Base-by-base conservation (phyloP, 1,140 invertebrate genomes). In the Druon quercuslanigerum region DNA sequence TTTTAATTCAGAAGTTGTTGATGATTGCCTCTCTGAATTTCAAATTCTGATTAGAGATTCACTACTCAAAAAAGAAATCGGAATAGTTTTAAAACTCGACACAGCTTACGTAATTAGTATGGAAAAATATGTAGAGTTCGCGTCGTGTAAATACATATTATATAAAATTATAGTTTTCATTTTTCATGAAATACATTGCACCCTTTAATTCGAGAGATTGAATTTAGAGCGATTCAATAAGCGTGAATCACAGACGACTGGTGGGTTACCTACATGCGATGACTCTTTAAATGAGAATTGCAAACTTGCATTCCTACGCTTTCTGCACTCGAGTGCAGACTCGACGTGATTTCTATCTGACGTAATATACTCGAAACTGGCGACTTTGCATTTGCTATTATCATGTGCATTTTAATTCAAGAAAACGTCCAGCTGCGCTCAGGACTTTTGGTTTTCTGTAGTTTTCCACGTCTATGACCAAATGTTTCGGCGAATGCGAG, bases 221-320 rank as follows among this genome's bases (percentile, higher is more conserved):
- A 46, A 46, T 46, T 46, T 46, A 46, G 40, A 46, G 40, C 40
- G 1, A 46, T 46, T 46, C 1, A 46, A 46, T 46, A 46, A 46
- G 40, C 40, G 40, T 46, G 40, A 46, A 11, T 9, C 7, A 46
- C 40, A 46, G 40, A 46, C 11, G 40, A 46, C 40, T 46, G 40
- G 40, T 46, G 7, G 5, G 7, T 54, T n/a, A 0, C 3, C 16
- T 19, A 17, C 52, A 17, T 17, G 13, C 2, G 13, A 57, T 20
- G 8, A 25, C 19, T 57, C 19, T 57, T 56, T 4, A 57, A 20
- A 19, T 57, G 11, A 57, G 25, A 57, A 57, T 46, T 72, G 57
- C 72, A 77, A 84, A 84, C 25, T 81, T 79, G 76, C 73, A 86
- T 86, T 85, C 83, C 75, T 87, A 86, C 84, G 84, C 84, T 85